Evolutionary conservation across 2,888 invertebrate genomes (phyloP), one percentile per base, ranked within the genome.

Genomic region (Clostera curtula): DNA sequence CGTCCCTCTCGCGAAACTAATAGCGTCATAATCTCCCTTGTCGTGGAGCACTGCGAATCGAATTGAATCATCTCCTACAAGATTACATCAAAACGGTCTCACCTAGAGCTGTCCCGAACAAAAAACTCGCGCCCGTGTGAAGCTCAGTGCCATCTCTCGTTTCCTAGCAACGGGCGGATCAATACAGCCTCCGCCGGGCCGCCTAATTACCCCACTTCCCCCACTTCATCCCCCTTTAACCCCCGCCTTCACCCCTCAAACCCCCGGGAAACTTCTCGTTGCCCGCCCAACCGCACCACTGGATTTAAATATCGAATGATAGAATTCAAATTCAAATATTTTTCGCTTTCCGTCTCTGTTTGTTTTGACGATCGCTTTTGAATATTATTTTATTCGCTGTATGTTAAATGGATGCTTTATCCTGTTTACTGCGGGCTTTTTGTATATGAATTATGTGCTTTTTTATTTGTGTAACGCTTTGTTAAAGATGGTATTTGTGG

Each of bases 151-250:
- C 77, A 75, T 80, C 80, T 76, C 79, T 54, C 73, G 82, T 82
- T 80, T 82, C 82, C 79, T 76, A 75, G 83, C 70, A 62, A 83
- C 82, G 70, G 62, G 37, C 56, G 68, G 82, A 82, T 82, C 82
- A 72, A 82, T 82, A 77, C 82, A 82, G 82, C 82, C 82, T 80
- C 82, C 80, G 75, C 79, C 80, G 74, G 82, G 79, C 72, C 74
- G 72, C 82, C 79, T 82, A 82, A 83, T 83, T 83, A 79, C 75
- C 71, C 60, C 56, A 49, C 58, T 31, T 5, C 49, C 39, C 45
- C 42, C 46, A 36, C 50, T 46, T 36, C 49, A 33, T 36, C 49
- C 39, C 48, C 29, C 22, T 9, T 39, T 29, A 34, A 31, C 34
- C 40, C 35, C 43, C 34, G 36, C 45, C 36, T 41, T n/a, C n/a